Evolutionary conservation across 2,888 invertebrate species (phyloP).

Genomic region (Rhyacophila evoluta): DNA sequence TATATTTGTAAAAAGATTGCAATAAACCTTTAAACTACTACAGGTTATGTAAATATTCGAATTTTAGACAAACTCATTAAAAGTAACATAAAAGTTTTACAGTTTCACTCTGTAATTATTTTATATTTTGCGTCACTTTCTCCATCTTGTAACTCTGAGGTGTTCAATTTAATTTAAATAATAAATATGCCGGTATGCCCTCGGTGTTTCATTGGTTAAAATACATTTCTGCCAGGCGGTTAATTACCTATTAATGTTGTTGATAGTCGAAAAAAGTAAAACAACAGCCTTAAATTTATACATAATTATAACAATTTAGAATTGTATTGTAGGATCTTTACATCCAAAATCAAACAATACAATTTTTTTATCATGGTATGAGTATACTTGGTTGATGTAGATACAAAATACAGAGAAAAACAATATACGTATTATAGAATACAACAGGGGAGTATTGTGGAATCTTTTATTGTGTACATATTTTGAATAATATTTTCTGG

Average conservation of each 20-base stretch:
- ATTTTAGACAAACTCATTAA: background rate
- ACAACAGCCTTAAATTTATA: background rate
- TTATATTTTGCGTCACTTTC: background rate
- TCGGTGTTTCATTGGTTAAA: no score
- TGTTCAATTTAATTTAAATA: no score
- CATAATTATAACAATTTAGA: background rate
- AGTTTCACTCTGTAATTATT: background rate
- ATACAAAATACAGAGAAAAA: background rate
- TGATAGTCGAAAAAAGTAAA: constrained; percentile 3
- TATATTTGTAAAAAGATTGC: background rate
- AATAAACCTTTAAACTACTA: constrained; percentile 2
- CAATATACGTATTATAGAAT: background rate
- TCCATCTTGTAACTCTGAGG: background rate
- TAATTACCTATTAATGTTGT: no score
- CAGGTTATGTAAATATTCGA: background rate
- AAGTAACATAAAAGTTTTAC: no score
- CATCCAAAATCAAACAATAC: background rate
- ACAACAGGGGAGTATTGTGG: background rate
- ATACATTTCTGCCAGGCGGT: no score
- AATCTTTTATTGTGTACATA: background rate
- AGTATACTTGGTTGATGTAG: background rate
- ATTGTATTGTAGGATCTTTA: background rate
- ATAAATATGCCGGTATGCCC: no score
- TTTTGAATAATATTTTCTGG: background rate
- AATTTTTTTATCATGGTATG: background rate